These are phyloP conservation scores for Chrysotoxum bicinctum DNA, from an alignment of 2,888 invertebrate genomes.

Conservation along the genomic window DNA sequence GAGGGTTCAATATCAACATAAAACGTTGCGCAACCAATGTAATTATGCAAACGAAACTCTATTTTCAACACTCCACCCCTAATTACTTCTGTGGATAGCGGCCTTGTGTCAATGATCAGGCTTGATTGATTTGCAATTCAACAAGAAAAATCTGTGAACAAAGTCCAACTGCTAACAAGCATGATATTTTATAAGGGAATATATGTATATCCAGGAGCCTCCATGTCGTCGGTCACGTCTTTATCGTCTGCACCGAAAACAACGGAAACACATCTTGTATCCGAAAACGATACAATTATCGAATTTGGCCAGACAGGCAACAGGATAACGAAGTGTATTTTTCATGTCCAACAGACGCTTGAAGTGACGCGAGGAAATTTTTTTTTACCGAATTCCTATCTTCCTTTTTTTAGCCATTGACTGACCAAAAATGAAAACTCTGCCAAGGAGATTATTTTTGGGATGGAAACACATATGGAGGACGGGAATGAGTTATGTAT, in stretches of 20 bases:
- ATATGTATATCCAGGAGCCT: background rate
- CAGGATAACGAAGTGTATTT: constrained; percentile 20
- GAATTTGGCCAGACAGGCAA: constrained; percentile 19
- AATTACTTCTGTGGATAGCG: background rate
- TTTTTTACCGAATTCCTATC: constrained; percentile 13
- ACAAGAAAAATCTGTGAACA: background rate
- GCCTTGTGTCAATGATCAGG: background rate
- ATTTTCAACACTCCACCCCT: too few relatives aligned
- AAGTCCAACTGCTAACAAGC: background rate
- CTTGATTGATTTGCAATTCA: constrained; percentile 45
- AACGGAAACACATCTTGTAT: constrained; percentile 31
- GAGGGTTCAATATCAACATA: too few relatives aligned
- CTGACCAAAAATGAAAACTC: background rate
- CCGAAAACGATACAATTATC: constrained; percentile 53
- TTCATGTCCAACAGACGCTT: constrained; percentile 28
- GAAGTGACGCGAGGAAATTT: constrained; percentile 40
- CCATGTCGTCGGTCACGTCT: background rate
- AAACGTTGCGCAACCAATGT: too few relatives aligned
- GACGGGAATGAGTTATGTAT: background rate
- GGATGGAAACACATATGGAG: background rate
- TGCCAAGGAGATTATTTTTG: background rate
- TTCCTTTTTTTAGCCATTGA: background rate
- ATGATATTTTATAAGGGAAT: background rate
- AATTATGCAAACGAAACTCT: too few relatives aligned
- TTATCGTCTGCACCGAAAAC: background rate